Evolutionary conservation across 2,797 vertebrate genomes (phyloP), one percentile per base, ranked within the genome.

Genomic region (Betta splendens): DNA sequence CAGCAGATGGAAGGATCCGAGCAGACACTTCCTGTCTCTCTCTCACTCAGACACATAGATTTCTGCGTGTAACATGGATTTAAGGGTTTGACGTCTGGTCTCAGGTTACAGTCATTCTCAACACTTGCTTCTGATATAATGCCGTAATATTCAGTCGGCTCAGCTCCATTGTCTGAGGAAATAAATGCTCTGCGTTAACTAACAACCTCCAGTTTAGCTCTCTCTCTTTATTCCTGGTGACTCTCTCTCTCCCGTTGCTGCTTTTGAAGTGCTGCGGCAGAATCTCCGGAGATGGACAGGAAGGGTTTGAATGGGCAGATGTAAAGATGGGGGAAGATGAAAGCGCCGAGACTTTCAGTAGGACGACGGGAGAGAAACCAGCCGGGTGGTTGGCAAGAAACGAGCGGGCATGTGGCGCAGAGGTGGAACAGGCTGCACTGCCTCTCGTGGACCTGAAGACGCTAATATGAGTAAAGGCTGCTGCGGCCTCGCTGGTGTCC

Each of bases 261-360:
- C 40, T 47, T 87, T 86, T 85, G 70, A 86, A 76, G 74, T 75
- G 57, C 65, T 57, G 31, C 55, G 53, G 38, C 44, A 36, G 42
- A 46, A 58, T 69, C 56, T 77, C 56, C 28, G 52, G 67, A 67
- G 69, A 71, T 33, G 26, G 23, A 53, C 49, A 44, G 55, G 37
- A 58, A 50, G 48, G 69, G 47, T 71, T 62, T 52, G n/a, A 60
- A 61, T 23, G 15, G 36, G 67, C 8, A 33, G 51, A 61, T 45
- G 61, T 56, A 51, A 68, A 72, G 70, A 79, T 73, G 59, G 55
- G 60, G 69, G 64, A 69, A 79, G 86, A 83, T 88, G 69, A 87
- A 85, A 83, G 75, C 9, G 58, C 50, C 20, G 29, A 44, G 28
- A 49, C 62, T 50, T 38, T 48, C 10, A 65, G 55, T 32, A 31